Conservation (phyloP, 2,113 vertebrate genomes). For the Asarcornis scutulata region DNA sequence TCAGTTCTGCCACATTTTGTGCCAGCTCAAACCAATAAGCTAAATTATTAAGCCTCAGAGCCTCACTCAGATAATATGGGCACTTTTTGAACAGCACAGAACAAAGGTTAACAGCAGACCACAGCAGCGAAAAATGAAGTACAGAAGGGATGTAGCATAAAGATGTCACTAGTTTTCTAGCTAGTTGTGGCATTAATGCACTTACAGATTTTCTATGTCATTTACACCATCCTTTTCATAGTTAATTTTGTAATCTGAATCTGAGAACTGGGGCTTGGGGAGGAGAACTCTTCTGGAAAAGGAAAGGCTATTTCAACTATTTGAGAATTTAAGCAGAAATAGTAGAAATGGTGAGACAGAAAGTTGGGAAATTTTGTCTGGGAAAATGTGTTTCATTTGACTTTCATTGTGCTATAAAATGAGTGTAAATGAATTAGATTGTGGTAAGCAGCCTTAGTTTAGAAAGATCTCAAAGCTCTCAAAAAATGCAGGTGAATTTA, state of each 20-base stretch:
- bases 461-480: background rate
- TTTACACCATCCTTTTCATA: background rate
- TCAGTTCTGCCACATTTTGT: constrained; percentile 36
- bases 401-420: background rate
- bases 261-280: background rate
- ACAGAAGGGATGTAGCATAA: background rate
- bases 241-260: background rate
- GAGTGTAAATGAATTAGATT: background rate
- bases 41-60: constrained; percentile 40
- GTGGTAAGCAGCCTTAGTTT: background rate
- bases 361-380: background rate
- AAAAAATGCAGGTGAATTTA: background rate
- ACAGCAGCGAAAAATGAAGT: background rate
- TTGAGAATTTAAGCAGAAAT: background rate
- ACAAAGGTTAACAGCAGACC: constrained; percentile 18
- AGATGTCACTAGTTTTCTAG: background rate
- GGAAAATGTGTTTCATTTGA: background rate
- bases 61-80: background rate
- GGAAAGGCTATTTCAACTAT: background rate
- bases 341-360: background rate
- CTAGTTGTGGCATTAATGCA: background rate
- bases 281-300: background rate
- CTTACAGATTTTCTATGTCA: background rate
- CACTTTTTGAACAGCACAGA: background rate
- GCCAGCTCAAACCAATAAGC: constrained; percentile 27